These are phyloP conservation scores for Dysmachus trigonus DNA, from an alignment of 2,888 invertebrate species.

Conservation along the genomic window DNA sequence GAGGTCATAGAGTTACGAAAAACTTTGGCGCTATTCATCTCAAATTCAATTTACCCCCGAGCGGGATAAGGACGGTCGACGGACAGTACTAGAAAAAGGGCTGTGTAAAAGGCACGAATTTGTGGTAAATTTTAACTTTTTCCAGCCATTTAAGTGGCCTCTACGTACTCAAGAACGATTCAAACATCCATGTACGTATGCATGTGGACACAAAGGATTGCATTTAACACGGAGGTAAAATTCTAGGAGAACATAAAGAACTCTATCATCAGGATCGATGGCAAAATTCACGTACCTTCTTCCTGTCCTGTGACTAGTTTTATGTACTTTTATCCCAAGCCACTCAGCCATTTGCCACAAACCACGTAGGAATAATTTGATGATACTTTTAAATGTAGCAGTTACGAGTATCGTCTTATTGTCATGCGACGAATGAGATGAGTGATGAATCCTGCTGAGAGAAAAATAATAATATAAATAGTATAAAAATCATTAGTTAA, in stretches of 20 bases:
- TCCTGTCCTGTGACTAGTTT: background rate
- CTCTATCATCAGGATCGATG: background rate
- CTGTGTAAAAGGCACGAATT: background rate
- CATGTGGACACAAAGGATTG: background rate
- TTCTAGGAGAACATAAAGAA: background rate
- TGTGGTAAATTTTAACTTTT: background rate
- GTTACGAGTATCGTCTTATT: background rate
- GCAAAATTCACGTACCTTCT: background rate
- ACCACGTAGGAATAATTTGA: constrained; percentile 47
- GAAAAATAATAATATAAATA: background rate
- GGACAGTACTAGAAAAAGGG: background rate
- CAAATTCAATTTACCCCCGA: background rate
- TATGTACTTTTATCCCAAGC: constrained; percentile 42
- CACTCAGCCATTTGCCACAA: constrained; percentile 42
- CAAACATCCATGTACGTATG: background rate
- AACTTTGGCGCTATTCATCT: background rate
- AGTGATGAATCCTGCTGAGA: background rate
- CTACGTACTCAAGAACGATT: background rate
- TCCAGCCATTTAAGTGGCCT: background rate
- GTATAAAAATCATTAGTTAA: too few relatives aligned
- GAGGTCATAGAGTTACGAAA: background rate
- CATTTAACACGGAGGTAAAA: background rate
- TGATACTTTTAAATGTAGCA: background rate
- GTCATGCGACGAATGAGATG: background rate
- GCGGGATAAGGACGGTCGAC: background rate